Conservation (phyloP, 1,140 invertebrate species). For the Bombus pascuorum region DNA sequence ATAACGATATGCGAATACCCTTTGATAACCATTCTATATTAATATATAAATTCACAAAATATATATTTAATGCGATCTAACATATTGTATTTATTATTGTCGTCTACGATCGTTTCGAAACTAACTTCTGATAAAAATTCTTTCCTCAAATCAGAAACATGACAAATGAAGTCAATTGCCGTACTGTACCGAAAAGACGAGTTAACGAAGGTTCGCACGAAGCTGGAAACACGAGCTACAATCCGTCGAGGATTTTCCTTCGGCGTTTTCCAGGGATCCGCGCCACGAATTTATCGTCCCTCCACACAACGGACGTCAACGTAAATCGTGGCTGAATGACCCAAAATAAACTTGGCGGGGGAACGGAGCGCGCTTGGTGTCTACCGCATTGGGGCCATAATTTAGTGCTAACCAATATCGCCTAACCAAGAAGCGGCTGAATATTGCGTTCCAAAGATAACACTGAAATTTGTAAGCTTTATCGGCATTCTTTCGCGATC, state of each 20-base stretch:
- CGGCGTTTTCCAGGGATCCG: not conserved
- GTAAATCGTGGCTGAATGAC: constrained; percentile 40
- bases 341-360: constrained; percentile 37
- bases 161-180: not conserved
- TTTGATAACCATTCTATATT: no score
- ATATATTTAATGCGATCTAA: no score
- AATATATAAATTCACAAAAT: no score
- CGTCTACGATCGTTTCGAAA: no score
- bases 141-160: not conserved
- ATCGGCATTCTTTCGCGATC: not conserved
- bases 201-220: not conserved
- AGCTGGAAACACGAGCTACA: not conserved
- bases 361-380: constrained; percentile 11
- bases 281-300: constrained; percentile 32
- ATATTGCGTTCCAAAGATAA: constrained; percentile 42
- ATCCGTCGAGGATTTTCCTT: constrained; percentile 29
- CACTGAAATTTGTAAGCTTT: constrained; percentile 27
- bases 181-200: not conserved
- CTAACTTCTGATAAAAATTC: no score
- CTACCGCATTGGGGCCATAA: constrained; percentile 45
- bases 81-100: no score
- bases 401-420: constrained; percentile 38
- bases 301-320: constrained; percentile 10
- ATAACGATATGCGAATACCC: no score
- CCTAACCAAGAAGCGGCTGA: constrained; percentile 20